Evolutionary conservation across 2,113 vertebrate species (phyloP).

Genomic region (Leptobrachium ailaonicum): DNA sequence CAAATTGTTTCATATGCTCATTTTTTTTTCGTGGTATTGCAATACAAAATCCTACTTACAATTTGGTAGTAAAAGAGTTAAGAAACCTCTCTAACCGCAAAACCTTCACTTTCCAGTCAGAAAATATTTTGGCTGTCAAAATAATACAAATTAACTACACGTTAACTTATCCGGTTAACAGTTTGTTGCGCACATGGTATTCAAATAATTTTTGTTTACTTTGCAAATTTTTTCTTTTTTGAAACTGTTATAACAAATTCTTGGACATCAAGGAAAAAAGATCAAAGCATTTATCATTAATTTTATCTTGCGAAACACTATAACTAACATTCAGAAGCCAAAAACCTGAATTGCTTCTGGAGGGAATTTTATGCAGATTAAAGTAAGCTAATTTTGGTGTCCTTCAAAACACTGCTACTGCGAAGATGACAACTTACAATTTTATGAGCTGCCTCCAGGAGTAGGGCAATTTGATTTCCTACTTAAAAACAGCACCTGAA

Average conservation of each 20-base stretch:
- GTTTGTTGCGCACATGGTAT: no score
- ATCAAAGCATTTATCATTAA: conserved; percentile 1
- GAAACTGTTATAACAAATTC: neutral
- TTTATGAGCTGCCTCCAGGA: conserved; percentile 33
- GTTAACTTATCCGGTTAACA: no score
- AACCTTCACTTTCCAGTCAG: no score
- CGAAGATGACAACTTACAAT: conserved; percentile 24
- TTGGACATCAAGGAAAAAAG: neutral
- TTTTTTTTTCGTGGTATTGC: no score
- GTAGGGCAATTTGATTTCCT: conserved; percentile 33
- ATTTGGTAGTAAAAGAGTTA: no score
- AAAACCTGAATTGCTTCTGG: conserved; percentile 13
- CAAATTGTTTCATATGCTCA: no score
- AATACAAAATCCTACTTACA: no score
- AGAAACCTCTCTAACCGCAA: no score
- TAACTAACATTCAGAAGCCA: conserved; percentile 35
- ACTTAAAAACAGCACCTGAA: conserved; percentile 40
- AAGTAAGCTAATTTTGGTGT: conserved; percentile 21
- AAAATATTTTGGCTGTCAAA: no score
- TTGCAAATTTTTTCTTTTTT: conserved; percentile 5
- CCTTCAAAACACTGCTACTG: conserved; percentile 34
- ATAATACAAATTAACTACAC: no score
- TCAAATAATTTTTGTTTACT: neutral
- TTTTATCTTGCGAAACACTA: conserved; percentile 33
- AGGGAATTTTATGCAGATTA: conserved; percentile 24